These are phyloP conservation scores for Cottus gobio DNA, from an alignment of 2,113 vertebrate genomes.

Conservation along the genomic window DNA sequence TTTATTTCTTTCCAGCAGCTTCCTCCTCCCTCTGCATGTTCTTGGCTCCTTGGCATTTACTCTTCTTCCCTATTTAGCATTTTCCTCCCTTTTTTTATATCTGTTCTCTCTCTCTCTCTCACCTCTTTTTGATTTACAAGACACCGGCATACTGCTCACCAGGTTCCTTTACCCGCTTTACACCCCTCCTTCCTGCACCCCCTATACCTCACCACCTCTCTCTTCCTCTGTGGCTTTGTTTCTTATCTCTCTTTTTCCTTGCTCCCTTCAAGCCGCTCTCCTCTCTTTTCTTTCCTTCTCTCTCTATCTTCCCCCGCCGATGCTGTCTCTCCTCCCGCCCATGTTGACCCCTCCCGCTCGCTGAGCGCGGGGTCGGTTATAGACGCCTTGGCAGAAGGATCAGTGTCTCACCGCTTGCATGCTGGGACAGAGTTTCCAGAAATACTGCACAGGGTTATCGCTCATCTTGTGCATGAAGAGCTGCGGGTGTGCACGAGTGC, in stretches of 20 bases:
- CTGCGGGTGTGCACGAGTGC: background rate
- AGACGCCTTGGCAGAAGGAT: constrained; percentile 66
- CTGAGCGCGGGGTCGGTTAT: constrained; percentile 55
- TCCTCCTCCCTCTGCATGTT: constrained; percentile 9
- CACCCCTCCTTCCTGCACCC: background rate
- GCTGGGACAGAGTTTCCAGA: constrained; percentile 75
- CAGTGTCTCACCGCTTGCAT: constrained; percentile 63
- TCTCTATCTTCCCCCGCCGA: background rate
- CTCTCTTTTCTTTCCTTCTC: background rate
- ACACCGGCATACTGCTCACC: constrained; percentile 8
- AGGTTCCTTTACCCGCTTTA: background rate
- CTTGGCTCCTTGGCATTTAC: constrained; percentile 2
- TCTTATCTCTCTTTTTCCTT: background rate
- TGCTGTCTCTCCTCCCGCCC: constrained; percentile 21
- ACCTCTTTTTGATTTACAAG: constrained; percentile 10
- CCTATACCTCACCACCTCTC: constrained; percentile 8
- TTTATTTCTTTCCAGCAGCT: constrained; percentile 11
- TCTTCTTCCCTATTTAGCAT: background rate
- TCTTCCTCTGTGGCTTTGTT: background rate
- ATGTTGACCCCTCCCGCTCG: constrained; percentile 40
- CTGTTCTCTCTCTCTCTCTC: background rate
- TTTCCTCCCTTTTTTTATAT: background rate
- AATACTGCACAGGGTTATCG: constrained; percentile 72
- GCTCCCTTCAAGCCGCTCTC: too few relatives aligned
- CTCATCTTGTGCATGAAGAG: constrained; percentile 47